These are phyloP conservation scores for Hassar affinis DNA, from an alignment of 2,113 vertebrate genomes.

Conservation along the genomic window DNA sequence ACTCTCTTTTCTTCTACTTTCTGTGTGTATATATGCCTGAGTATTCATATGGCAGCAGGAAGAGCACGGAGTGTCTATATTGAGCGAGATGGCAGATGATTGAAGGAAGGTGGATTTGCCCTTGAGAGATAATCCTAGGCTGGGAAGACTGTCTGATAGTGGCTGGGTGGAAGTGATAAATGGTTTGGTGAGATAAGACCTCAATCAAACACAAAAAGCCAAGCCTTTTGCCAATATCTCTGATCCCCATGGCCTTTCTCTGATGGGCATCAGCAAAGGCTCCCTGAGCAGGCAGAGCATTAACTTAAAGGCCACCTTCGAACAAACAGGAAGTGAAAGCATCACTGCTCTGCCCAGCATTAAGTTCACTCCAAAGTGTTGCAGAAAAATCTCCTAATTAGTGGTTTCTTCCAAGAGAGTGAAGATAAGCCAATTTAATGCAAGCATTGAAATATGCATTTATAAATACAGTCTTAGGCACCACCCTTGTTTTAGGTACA, in stretches of 20 bases:
- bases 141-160: constrained; percentile 62
- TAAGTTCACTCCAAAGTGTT: background rate
- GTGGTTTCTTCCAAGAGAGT: background rate
- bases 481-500: too few relatives aligned
- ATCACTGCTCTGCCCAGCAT: background rate
- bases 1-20: constrained; percentile 26
- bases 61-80: constrained; percentile 60
- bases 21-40: constrained; percentile 18
- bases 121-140: constrained; percentile 71
- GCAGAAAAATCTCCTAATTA: background rate
- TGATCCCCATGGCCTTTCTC: constrained; percentile 37
- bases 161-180: constrained; percentile 72
- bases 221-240: constrained; percentile 51
- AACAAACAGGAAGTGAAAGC: constrained; percentile 11
- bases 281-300: constrained; percentile 21
- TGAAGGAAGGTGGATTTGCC: constrained; percentile 71
- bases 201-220: constrained; percentile 65
- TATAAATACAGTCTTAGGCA: background rate
- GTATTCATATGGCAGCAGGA: constrained; percentile 17
- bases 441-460: background rate
- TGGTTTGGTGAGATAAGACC: constrained; percentile 66
- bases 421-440: background rate
- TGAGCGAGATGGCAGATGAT: constrained; percentile 68
- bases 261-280: constrained; percentile 41
- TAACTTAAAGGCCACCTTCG: constrained; percentile 39